A percentile compares a stretch with the other conserved stretches of the same genome.
Evolutionary conservation across 2,888 invertebrate species (phyloP).

Genomic region (Aspidiotus destructor): DNA sequence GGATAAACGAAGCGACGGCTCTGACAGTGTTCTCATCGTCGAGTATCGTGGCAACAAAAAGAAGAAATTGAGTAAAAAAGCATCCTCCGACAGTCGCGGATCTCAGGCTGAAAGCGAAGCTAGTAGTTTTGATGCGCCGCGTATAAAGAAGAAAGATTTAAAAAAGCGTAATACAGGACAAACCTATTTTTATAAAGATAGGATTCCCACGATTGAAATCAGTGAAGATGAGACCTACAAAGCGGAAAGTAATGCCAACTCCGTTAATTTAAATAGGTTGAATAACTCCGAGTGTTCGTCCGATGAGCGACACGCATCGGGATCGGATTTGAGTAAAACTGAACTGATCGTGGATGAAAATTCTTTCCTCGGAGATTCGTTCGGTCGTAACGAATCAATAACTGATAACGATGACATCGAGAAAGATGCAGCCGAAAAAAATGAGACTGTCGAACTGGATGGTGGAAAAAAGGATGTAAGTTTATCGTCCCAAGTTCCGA

Average conservation of each 20-base stretch:
- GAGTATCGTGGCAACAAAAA: slow-evolving; percentile 38
- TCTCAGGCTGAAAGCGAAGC: slow-evolving; percentile 31
- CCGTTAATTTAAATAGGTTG: no score
- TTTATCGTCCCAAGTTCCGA: not conserved
- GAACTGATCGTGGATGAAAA: slow-evolving; percentile 6
- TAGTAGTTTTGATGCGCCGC: slow-evolving; percentile 26
- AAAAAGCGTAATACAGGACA: slow-evolving; percentile 21
- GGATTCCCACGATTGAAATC: slow-evolving; percentile 25
- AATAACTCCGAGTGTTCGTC: slow-evolving; percentile 14
- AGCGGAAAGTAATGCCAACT: not conserved
- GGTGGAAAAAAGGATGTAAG: not conserved
- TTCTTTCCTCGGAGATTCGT: not conserved
- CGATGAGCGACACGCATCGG: slow-evolving; percentile 24
- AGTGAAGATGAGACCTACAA: slow-evolving; percentile 27
- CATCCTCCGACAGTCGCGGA: slow-evolving; percentile 27
- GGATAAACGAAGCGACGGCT: slow-evolving; percentile 27
- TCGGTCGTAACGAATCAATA: not conserved
- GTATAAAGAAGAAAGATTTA: slow-evolving; percentile 25
- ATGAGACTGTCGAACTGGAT: not conserved
- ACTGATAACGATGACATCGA: not conserved
- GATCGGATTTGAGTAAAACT: slow-evolving; percentile 23
- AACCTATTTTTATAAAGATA: slow-evolving; percentile 21
- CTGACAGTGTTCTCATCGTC: slow-evolving; percentile 38
- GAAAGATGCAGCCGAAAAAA: not conserved
- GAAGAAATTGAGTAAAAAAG: slow-evolving; percentile 34